Evolutionary conservation across 2,797 vertebrate species (phyloP).

Genomic region (Borostomias antarcticus): DNA sequence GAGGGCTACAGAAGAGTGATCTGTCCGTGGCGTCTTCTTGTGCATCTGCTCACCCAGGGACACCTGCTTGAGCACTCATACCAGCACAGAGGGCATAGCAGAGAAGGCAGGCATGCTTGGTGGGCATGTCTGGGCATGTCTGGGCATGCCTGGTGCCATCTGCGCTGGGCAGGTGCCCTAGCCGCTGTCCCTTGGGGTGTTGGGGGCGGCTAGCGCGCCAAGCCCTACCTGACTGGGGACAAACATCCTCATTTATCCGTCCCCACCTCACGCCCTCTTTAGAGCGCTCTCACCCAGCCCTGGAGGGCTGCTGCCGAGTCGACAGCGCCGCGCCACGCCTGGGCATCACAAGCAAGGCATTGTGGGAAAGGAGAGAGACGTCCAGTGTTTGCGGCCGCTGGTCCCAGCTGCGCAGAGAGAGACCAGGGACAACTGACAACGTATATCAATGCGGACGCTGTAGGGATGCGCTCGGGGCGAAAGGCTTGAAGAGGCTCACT

Average conservation of each 20-base stretch:
- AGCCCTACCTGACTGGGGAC: conserved; percentile 64
- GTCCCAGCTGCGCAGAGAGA: conserved; percentile 63
- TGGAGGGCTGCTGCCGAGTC: conserved; percentile 22
- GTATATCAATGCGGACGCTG: conserved; percentile 59
- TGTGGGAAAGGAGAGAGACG: conserved; percentile 62
- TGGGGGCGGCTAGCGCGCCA: conserved; percentile 12
- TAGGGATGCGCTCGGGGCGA: conserved; percentile 44
- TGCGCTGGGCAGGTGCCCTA: conserved; percentile 83
- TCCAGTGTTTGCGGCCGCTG: conserved; percentile 48
- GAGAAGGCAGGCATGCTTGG: conserved; percentile 67
- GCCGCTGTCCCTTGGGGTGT: conserved; percentile 29
- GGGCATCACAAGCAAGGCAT: conserved; percentile 55
- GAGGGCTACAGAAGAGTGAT: background rate
- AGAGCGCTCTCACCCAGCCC: conserved; percentile 32
- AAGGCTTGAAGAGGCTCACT: conserved; percentile 46
- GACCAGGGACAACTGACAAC: conserved; percentile 50
- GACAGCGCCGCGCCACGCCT: conserved; percentile 22
- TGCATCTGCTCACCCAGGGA: background rate
- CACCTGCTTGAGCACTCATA: conserved; percentile 67
- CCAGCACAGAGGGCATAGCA: conserved; percentile 76
- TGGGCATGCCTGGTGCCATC: conserved; percentile 80
- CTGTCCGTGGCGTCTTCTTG: conserved; percentile 1
- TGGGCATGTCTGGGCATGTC: conserved; percentile 67
- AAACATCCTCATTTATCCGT: conserved; percentile 53
- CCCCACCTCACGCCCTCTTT: conserved; percentile 12